phyloP scores from a whole-genome alignment of 2,888 invertebrate genomes.

The Cheilosia vulpina region DNA sequence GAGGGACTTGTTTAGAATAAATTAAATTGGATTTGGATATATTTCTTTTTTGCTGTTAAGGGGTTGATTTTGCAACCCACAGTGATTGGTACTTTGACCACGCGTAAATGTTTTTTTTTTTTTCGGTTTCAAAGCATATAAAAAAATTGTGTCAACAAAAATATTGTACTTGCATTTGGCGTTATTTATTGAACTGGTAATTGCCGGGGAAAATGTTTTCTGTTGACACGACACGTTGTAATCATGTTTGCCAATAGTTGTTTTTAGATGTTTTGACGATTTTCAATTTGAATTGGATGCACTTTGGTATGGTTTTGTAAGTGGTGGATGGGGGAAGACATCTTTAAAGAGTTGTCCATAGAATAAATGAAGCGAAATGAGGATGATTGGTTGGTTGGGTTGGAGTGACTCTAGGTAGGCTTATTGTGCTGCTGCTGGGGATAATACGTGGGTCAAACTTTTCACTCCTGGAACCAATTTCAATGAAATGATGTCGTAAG shows the following conservation, averaged over 20 bases:
- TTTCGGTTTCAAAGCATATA: constrained; percentile 12
- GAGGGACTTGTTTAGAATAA: constrained; percentile 64
- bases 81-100: constrained; percentile 32
- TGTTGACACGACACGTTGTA: constrained; percentile 17
- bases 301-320: background rate
- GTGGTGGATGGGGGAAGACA: background rate
- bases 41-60: constrained; percentile 9
- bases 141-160: constrained; percentile 33
- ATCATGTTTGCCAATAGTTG: constrained; percentile 13
- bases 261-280: background rate
- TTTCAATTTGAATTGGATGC: background rate
- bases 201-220: constrained; percentile 16
- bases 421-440: too few species aligned
- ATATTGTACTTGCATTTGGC: constrained; percentile 18
- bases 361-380: too few species aligned
- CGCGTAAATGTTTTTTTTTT: constrained; percentile 2
- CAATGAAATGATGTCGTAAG: too few species aligned
- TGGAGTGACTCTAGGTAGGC: too few species aligned
- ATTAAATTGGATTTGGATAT: constrained; percentile 42
- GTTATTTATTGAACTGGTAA: constrained; percentile 13
- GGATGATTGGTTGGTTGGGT: too few species aligned
- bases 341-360: background rate
- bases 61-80: constrained; percentile 42
- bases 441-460: too few species aligned
- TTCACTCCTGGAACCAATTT: too few species aligned